Percentiles rank a stretch among this genome's conserved stretches.
These are phyloP conservation scores for Sogatella furcifera DNA, from an alignment of 1,140 invertebrate genomes.

Conservation along the genomic window DNA sequence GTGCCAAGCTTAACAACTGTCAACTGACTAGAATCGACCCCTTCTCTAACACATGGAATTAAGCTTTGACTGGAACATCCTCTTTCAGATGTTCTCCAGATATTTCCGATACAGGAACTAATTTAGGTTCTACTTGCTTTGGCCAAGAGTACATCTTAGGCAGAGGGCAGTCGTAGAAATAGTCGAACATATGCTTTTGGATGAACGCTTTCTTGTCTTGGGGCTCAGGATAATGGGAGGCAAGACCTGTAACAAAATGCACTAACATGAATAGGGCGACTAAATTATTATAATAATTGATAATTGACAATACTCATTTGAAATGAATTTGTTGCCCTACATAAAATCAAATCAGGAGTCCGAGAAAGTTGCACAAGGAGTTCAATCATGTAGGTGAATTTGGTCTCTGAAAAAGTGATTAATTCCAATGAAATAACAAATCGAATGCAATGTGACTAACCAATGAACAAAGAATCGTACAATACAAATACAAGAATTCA, in stretches of 20 bases:
- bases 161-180: constrained; percentile 65
- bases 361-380: background rate
- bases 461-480: no score
- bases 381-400: background rate
- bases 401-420: background rate
- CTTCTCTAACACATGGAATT: no score
- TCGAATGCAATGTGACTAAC: no score
- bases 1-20: no score
- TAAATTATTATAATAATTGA: background rate
- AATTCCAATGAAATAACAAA: background rate
- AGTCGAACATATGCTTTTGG: constrained; percentile 63
- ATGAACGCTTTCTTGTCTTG: constrained; percentile 60
- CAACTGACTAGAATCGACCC: no score
- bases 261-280: background rate
- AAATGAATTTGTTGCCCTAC: background rate
- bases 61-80: no score
- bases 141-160: constrained; percentile 66
- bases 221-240: constrained; percentile 76
- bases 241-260: constrained; percentile 51
- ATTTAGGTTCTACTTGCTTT: constrained; percentile 13
- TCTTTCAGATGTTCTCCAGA: background rate
- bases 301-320: background rate
- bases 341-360: background rate
- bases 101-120: background rate
- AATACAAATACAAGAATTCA: no score